Evolutionary conservation across 1,140 invertebrate genomes (phyloP).

Genomic region (Ruditapes philippinarum): DNA sequence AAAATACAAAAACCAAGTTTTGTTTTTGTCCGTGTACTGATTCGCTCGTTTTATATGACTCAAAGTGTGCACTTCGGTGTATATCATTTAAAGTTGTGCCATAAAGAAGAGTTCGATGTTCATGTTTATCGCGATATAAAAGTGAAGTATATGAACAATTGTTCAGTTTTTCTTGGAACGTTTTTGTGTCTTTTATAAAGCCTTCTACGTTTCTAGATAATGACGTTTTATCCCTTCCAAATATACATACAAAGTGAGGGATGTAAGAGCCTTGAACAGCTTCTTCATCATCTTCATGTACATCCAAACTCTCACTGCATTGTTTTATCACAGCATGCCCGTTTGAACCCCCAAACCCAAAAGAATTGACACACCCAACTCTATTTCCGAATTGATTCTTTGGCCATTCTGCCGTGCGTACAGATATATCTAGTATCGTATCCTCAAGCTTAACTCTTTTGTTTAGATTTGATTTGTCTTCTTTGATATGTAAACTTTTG

Average conservation of each 20-base stretch:
- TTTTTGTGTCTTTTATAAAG: conserved; percentile 75
- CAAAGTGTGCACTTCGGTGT: background rate
- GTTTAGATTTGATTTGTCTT: conserved; percentile 55
- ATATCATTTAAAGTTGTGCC: background rate
- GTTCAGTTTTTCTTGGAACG: background rate
- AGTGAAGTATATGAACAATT: conserved; percentile 71
- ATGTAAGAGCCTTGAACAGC: background rate
- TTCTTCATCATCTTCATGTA: background rate
- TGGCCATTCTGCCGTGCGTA: conserved; percentile 24
- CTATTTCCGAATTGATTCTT: background rate
- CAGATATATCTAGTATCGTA: conserved; percentile 52
- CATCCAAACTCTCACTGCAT: background rate
- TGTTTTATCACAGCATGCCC: conserved; percentile 67
- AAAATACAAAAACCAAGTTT: conserved; percentile 57
- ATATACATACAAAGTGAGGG: background rate
- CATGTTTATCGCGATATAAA: conserved; percentile 9
- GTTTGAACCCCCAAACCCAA: conserved; percentile 77
- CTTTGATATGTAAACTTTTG: conserved; percentile 63
- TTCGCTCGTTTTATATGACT: background rate
- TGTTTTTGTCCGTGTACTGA: background rate
- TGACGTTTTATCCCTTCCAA: background rate
- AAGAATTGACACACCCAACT: conserved; percentile 72
- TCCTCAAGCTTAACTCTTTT: conserved; percentile 59
- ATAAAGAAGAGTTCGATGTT: background rate
- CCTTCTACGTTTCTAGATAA: background rate